Conservation (phyloP, 2,888 invertebrate genomes). For the Drosophila seclusa region DNA sequence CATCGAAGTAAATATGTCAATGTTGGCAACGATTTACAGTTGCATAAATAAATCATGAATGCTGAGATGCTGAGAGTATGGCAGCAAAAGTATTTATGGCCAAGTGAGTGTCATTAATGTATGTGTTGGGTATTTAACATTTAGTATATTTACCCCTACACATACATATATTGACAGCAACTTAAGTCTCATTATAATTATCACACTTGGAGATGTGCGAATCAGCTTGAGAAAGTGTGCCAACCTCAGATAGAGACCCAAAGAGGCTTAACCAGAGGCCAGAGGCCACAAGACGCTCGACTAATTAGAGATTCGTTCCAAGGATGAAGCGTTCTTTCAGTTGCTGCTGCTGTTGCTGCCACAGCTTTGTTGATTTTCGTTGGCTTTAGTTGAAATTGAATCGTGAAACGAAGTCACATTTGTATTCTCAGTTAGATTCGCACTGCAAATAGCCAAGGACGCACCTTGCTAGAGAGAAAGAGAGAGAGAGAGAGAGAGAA, state of each 20-base stretch:
- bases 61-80: neutral
- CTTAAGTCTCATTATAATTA: slow-evolving; percentile 50
- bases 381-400: slow-evolving; percentile 41
- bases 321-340: slow-evolving; percentile 21
- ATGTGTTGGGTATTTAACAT: neutral
- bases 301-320: slow-evolving; percentile 52
- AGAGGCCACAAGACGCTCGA: slow-evolving; percentile 23
- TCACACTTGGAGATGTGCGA: slow-evolving; percentile 19
- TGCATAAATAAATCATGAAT: neutral
- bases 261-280: slow-evolving; percentile 2
- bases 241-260: slow-evolving; percentile 24
- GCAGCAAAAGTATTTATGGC: neutral
- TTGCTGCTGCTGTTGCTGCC: neutral
- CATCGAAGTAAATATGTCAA: neutral
- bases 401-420: slow-evolving; percentile 38
- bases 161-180: slow-evolving; percentile 35
- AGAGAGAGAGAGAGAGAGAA: neutral
- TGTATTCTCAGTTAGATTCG: slow-evolving; percentile 10
- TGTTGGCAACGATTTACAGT: neutral
- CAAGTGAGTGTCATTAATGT: neutral
- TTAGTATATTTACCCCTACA: neutral
- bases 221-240: slow-evolving; percentile 27
- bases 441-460: slow-evolving; percentile 38
- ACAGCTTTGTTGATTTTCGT: slow-evolving; percentile 43
- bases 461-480: neutral